phyloP scores from a whole-genome alignment of 2,888 invertebrate species.

The Netelia fuscicornis region DNA sequence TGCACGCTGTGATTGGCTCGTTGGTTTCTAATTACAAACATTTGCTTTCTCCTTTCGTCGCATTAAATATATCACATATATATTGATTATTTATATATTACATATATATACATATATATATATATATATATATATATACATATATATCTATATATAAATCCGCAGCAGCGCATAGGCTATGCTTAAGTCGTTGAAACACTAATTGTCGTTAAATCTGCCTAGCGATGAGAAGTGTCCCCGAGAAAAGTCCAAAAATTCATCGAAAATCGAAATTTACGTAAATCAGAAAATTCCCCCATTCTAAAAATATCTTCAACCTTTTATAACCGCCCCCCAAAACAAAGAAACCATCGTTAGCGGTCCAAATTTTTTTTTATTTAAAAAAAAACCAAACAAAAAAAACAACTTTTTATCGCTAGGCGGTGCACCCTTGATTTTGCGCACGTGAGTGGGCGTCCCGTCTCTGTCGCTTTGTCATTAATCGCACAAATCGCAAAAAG shows the following conservation, averaged over 20 bases:
- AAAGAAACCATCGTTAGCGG: slow-evolving; percentile 3
- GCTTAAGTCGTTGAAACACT: slow-evolving; percentile 62
- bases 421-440: slow-evolving; percentile 77
- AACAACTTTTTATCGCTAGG: slow-evolving; percentile 81
- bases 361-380: background rate
- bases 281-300: background rate
- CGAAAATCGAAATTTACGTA: background rate
- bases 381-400: slow-evolving; percentile 17
- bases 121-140: slow-evolving; percentile 70
- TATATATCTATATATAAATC: slow-evolving; percentile 72
- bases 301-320: background rate
- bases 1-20: slow-evolving; percentile 84
- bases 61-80: slow-evolving; percentile 74
- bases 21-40: slow-evolving; percentile 83
- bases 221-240: slow-evolving; percentile 78
- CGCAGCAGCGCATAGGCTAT: slow-evolving; percentile 77
- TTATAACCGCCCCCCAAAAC: background rate
- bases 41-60: slow-evolving; percentile 83
- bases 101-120: slow-evolving; percentile 54
- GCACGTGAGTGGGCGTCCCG: slow-evolving; percentile 85
- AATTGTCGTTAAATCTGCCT: slow-evolving; percentile 78
- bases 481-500: slow-evolving; percentile 73
- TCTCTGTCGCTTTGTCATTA: slow-evolving; percentile 83
- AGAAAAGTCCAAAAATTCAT: background rate
- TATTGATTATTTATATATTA: slow-evolving; percentile 67